Percentiles rank a stretch among this genome's conserved stretches.
These are phyloP conservation scores for Drosophila antonietae DNA, from an alignment of 2,888 invertebrate genomes.

Conservation along the genomic window DNA sequence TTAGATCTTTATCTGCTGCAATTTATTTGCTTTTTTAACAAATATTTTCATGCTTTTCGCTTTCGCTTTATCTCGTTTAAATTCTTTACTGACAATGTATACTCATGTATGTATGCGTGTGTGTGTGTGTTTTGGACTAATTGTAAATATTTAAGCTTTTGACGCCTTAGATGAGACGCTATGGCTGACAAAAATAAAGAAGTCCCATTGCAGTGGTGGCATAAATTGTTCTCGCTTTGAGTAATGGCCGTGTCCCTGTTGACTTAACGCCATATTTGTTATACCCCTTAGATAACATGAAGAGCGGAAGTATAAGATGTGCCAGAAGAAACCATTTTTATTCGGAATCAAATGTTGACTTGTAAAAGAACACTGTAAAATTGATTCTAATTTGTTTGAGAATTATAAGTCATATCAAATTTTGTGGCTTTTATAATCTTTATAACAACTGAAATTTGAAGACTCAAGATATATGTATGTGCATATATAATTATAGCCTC, in stretches of 20 bases:
- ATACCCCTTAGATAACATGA: slow-evolving; percentile 17
- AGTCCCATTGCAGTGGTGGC: slow-evolving; percentile 55
- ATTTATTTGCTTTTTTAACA: slow-evolving; percentile 75
- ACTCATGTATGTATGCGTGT: slow-evolving; percentile 6
- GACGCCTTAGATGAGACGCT: slow-evolving; percentile 68
- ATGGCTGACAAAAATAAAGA: slow-evolving; percentile 21
- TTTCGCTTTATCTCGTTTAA: slow-evolving; percentile 50
- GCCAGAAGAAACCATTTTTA: neutral
- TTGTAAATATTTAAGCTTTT: slow-evolving; percentile 80
- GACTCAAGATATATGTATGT: no score
- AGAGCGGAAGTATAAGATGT: neutral
- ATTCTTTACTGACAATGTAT: slow-evolving; percentile 3
- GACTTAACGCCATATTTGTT: slow-evolving; percentile 73
- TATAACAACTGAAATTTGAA: no score
- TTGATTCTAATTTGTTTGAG: neutral
- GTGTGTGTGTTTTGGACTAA: slow-evolving; percentile 34
- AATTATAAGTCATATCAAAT: neutral
- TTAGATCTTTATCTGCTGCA: slow-evolving; percentile 76
- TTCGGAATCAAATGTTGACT: neutral
- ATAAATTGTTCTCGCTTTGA: slow-evolving; percentile 71
- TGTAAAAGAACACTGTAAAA: neutral
- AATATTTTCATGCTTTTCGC: slow-evolving; percentile 68
- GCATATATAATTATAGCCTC: no score
- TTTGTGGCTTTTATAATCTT: no score
- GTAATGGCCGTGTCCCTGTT: slow-evolving; percentile 63